These are phyloP conservation scores for Phocoena phocoena DNA, from an alignment of 2,113 vertebrate genomes.

Conservation along the genomic window DNA sequence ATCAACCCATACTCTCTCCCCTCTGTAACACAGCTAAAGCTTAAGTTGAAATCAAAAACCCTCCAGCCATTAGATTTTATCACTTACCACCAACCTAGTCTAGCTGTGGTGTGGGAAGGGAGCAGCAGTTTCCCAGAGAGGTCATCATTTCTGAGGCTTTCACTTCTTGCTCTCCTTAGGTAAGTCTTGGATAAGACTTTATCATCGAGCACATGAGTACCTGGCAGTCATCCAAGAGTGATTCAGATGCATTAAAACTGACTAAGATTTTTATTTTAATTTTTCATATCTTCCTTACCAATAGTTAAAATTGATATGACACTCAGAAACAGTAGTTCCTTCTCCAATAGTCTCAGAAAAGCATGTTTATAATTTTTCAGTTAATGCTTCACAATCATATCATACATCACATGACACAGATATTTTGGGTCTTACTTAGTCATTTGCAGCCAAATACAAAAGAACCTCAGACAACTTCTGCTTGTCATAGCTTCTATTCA, in stretches of 20 bases:
- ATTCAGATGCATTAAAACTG: conserved; percentile 18
- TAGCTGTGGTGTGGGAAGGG: background rate
- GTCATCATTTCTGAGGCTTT: background rate
- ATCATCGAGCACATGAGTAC: background rate
- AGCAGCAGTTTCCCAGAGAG: background rate
- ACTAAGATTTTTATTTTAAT: conserved; percentile 1
- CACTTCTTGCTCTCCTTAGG: background rate
- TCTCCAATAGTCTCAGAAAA: conserved; percentile 22
- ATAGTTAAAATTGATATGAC: background rate
- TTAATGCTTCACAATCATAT: conserved; percentile 20
- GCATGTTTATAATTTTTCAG: conserved; percentile 48
- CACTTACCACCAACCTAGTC: conserved; percentile 56
- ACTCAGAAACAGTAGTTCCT: conserved; percentile 7
- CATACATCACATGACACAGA: conserved; percentile 15
- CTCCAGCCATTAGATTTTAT: conserved; percentile 9
- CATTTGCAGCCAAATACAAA: conserved; percentile 55
- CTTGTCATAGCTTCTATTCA: background rate
- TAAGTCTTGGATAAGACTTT: background rate
- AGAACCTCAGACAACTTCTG: conserved; percentile 34
- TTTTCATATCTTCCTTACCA: conserved; percentile 34
- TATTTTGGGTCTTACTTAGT: conserved; percentile 44
- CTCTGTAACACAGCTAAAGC: background rate
- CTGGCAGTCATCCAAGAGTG: background rate
- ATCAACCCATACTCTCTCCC: background rate
- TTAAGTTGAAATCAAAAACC: conserved; percentile 13